phyloP scores from a whole-genome alignment of 2,113 vertebrate species.

The Hystrix cristata region DNA sequence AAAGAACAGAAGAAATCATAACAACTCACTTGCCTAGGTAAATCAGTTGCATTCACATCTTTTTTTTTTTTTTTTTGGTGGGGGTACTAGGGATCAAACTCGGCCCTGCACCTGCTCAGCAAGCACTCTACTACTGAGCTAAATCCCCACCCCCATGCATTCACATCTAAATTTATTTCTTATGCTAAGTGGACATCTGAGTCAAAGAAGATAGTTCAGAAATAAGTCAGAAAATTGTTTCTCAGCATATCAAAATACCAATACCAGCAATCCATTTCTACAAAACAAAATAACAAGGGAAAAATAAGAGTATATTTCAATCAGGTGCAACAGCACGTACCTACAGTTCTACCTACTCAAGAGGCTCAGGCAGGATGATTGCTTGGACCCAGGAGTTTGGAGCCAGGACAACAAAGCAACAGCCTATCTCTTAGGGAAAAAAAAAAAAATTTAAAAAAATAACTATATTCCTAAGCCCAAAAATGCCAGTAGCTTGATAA shows the following conservation, averaged over 20 bases:
- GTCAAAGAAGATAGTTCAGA: constrained; percentile 53
- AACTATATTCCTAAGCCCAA: not conserved
- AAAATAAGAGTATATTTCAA: not conserved
- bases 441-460: not conserved
- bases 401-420: not conserved
- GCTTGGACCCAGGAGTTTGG: not conserved
- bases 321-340: not conserved
- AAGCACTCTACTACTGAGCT: no score
- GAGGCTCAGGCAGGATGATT: not conserved
- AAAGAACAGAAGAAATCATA: not conserved
- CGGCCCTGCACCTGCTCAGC: no score
- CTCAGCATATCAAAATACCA: constrained; percentile 26
- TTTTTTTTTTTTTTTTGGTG: no score
- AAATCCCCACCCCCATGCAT: not conserved
- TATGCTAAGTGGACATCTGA: constrained; percentile 11
- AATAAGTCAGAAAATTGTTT: constrained; percentile 15
- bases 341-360: not conserved
- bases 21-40: constrained; percentile 23
- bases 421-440: not conserved
- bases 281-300: constrained; percentile 22
- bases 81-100: no score
- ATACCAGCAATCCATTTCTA: constrained; percentile 18
- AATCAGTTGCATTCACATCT: no score
- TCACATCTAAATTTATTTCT: constrained; percentile 61
- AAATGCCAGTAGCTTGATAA: not conserved